A percentile compares a stretch with the other conserved stretches of the same genome.
These are phyloP conservation scores for Cichladusa arquata DNA, from an alignment of 2,113 vertebrate species.

Conservation along the genomic window DNA sequence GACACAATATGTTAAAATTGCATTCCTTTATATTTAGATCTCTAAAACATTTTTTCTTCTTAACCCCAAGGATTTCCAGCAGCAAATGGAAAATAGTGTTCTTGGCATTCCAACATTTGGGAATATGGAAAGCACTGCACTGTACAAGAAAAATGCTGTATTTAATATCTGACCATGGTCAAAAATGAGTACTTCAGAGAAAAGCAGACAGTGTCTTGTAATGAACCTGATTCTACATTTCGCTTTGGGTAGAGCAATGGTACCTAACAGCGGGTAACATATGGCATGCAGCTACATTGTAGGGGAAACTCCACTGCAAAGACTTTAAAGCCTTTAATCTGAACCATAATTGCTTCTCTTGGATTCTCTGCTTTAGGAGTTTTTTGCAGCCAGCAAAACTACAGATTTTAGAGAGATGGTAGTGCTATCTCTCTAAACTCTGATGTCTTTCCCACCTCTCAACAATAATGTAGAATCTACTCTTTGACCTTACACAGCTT, in stretches of 20 bases:
- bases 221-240: background rate
- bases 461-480: background rate
- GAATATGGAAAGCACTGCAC: background rate
- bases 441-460: background rate
- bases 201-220: background rate
- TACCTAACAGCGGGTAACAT: fast-evolving
- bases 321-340: background rate
- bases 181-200: background rate
- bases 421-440: fast-evolving
- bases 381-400: background rate
- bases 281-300: fast-evolving
- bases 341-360: background rate
- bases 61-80: conserved; percentile 45
- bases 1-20: conserved; percentile 80
- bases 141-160: background rate
- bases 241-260: fast-evolving
- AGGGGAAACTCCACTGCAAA: background rate
- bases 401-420: background rate
- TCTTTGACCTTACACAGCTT: background rate
- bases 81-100: background rate
- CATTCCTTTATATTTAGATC: conserved; percentile 74
- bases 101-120: background rate
- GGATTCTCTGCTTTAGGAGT: background rate
- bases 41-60: conserved; percentile 67
- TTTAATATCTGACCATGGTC: background rate